phyloP scores from a whole-genome alignment of 2,888 invertebrate genomes.

The Leptinotarsa tumamoca region DNA sequence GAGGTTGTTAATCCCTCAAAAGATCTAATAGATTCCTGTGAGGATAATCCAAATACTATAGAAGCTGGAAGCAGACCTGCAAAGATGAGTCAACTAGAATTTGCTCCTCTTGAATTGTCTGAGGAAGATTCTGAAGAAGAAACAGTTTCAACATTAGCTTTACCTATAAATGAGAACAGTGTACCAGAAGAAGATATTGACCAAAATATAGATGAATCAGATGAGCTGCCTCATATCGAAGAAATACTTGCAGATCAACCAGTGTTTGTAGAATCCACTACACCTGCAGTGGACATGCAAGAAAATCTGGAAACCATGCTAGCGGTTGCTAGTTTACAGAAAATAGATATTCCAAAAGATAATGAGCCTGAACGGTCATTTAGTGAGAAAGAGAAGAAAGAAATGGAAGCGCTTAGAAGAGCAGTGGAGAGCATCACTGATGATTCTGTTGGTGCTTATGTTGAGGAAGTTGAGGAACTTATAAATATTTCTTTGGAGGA shows the following conservation, averaged over 20 bases:
- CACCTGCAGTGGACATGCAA: slow-evolving; percentile 36
- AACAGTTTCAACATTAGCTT: slow-evolving; percentile 37
- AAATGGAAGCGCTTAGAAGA: slow-evolving; percentile 52
- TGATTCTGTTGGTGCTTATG: slow-evolving; percentile 29
- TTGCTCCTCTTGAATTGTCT: slow-evolving; percentile 38
- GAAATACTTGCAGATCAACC: slow-evolving; percentile 40
- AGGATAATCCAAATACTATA: neutral
- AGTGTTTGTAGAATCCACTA: slow-evolving; percentile 23
- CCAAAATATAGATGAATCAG: slow-evolving; percentile 27
- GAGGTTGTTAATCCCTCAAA: neutral
- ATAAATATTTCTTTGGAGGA: slow-evolving; percentile 3
- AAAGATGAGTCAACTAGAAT: slow-evolving; percentile 31
- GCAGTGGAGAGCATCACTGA: slow-evolving; percentile 54
- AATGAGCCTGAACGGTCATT: slow-evolving; percentile 38
- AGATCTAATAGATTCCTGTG: slow-evolving; percentile 19
- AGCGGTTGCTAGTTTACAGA: slow-evolving; percentile 51
- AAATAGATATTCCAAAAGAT: slow-evolving; percentile 40
- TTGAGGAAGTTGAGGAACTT: slow-evolving; percentile 29
- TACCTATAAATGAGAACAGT: slow-evolving; percentile 38
- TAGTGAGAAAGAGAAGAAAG: slow-evolving; percentile 49
- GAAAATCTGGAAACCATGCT: slow-evolving; percentile 51
- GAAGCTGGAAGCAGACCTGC: neutral
- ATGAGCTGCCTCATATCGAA: slow-evolving; percentile 37
- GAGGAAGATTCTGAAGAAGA: slow-evolving; percentile 43
- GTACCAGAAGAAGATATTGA: slow-evolving; percentile 23